Evolutionary conservation across 2,113 vertebrate species (phyloP).

Genomic region (Misgurnus mizolepis): DNA sequence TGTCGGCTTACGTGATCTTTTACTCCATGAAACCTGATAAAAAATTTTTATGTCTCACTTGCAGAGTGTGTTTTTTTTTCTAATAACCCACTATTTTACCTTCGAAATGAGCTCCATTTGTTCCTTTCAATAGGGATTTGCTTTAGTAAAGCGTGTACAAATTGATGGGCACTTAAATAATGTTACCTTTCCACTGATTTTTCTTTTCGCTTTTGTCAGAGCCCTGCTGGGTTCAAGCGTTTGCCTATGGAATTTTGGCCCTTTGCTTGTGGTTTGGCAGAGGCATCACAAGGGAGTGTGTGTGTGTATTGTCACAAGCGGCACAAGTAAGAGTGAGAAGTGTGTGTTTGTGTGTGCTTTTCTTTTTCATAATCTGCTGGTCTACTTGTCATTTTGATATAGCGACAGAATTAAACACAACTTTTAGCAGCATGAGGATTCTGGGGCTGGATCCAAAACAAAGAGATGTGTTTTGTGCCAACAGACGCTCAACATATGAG

Average conservation of each 20-base stretch:
- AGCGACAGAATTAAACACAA: slow-evolving; percentile 82
- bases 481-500: slow-evolving; percentile 59
- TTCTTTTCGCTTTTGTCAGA: slow-evolving; percentile 59
- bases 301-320: slow-evolving; percentile 31
- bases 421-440: slow-evolving; percentile 67
- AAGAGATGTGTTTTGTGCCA: slow-evolving; percentile 53
- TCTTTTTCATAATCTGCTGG: slow-evolving; percentile 77
- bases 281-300: slow-evolving; percentile 76
- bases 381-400: slow-evolving; percentile 80
- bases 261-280: slow-evolving; percentile 85
- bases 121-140: neutral
- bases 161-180: slow-evolving; percentile 61
- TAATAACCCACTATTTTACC: neutral
- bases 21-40: slow-evolving; percentile 1
- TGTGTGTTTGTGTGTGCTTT: slow-evolving; percentile 31
- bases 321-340: neutral
- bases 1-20: slow-evolving; percentile 13
- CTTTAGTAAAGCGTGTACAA: slow-evolving; percentile 27
- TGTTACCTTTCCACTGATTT: slow-evolving; percentile 62
- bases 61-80: neutral
- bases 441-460: slow-evolving; percentile 68
- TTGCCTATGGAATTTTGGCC: slow-evolving; percentile 82
- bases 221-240: slow-evolving; percentile 75
- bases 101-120: neutral
- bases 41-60: slow-evolving; percentile 15